Evolutionary conservation across 2,888 invertebrate species (phyloP), one percentile per base, ranked within the genome.

Genomic region (Hydrotaea diabolus): DNA sequence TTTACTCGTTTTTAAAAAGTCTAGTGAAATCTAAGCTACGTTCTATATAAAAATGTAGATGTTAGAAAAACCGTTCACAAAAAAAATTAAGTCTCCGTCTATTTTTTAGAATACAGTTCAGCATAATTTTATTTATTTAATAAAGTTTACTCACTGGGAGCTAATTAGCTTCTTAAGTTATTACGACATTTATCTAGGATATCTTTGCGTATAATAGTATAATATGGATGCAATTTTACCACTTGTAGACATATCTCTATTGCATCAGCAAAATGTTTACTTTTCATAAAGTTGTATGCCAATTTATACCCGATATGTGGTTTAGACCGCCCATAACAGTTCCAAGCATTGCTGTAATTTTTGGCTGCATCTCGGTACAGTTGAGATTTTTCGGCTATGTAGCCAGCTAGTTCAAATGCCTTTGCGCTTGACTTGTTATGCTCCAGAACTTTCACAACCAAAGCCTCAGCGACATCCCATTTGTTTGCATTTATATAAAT

Each of bases 231-330:
- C 31, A 94, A 93, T 87, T 94, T 95, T 55, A 98, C 92, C 11
- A 98, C 96, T 89, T 96, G 95, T 87, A 98, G 96, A 86, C 97
- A 97, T 0, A 97, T 95, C 87, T 98, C 97, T 82, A 99, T 97
- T 19, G 99, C 98, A 89, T 98, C 97, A 0, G 98, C 97, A 92
- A 96, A 96, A 66, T 94, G 92, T 92, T 98, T 98, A 13, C 96
- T 95, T 90, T 99, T 99, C 92, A 99, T 94, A 89, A 96, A 96
- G 87, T 97, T 96, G 91, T 97, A 97, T 0, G 98, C 98, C 36
- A 99, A 93, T 92, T 98, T 99, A 92, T 97, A 98, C 0, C 99
- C 99, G 53, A 98, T 94, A 0, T 95, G 94, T 0, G 98, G 95
- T 89, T 98, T 98, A 2, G 94, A 94, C 88, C 95, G 95, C 8